Evolutionary conservation across 2,888 invertebrate genomes (phyloP), one percentile per base, ranked within the genome.

Genomic region (Chromoteleia sp.): DNA sequence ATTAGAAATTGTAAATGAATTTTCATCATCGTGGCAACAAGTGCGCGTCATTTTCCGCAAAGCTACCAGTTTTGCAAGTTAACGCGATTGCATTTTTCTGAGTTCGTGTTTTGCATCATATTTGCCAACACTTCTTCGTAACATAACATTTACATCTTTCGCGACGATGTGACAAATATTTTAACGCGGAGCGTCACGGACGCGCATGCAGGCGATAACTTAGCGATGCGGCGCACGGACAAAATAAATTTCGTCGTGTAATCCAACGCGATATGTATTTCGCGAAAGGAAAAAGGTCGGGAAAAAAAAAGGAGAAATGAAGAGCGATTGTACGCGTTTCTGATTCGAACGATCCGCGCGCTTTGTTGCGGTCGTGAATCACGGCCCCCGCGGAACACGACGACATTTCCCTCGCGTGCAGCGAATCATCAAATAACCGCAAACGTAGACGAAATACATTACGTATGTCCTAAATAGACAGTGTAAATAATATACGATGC

Each of bases 381-480:
- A 82, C 75, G 65, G 78, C 30, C 45, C 70, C 70, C 77, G 65
- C 70, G 74, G 56, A 74, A 78, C 63, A 70, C 52, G 75, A 75
- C 74, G 77, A 81, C 77, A 77, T 82, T 82, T 77, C 61, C 63
- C 77, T 78, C 75, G 82, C 82, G 82, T 78, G 82, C 82, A 63
- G 65, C 70, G 82, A 82, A 82, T 82, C 78, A 65, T 82, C 82
- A 82, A 82, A 82, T 78, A 78, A 78, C 78, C 82, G 71, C 78
- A 75, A 77, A 70, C 75, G 74, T 81, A 73, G 71, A 81, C 81
- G 81, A 81, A 81, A 77, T 81, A 68, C 81, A 81, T 81, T 77
- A 81, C 81, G 81, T 77, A 81, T 81, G 76, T 76, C 73, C 73
- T 77, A 81, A 81, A 81, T 81, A 76, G 81, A 81, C 73, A 56